Conservation (phyloP, 2,113 vertebrate species). For the Shinisaurus crocodilurus region DNA sequence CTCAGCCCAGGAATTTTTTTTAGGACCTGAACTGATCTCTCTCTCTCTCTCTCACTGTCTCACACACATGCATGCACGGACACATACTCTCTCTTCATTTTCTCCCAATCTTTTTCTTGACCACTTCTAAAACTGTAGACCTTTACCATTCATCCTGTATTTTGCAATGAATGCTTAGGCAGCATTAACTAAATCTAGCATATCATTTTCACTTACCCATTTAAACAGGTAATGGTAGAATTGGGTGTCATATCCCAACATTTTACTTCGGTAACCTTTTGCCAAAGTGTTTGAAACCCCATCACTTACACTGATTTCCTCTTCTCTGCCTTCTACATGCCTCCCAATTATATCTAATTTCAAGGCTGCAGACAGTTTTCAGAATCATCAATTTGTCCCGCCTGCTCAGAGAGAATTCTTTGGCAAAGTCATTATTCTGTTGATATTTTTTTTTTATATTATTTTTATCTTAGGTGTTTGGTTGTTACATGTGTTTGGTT, state of each 20-base stretch:
- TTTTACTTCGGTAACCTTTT: background rate
- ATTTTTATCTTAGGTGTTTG: background rate
- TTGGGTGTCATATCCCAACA: background rate
- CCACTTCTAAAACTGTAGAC: background rate
- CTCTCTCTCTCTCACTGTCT: no score
- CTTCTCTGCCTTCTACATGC: background rate
- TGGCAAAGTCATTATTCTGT: background rate
- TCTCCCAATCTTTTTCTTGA: no score
- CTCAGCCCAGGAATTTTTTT: no score
- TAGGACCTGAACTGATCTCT: no score
- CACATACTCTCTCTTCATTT: no score
- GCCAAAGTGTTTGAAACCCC: background rate
- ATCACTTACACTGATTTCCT: background rate
- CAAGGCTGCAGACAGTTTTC: background rate
- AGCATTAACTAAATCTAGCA: no score
- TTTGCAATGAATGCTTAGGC: background rate
- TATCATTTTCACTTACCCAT: background rate
- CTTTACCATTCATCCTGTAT: background rate
- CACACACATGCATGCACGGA: no score
- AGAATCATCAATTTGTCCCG: background rate
- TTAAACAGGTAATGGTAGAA: background rate
- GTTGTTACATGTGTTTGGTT: background rate
- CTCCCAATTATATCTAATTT: background rate
- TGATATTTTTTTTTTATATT: background rate
- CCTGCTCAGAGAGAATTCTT: background rate